Evolutionary conservation across 2,113 vertebrate genomes (phyloP).

Genomic region (Carassius gibelio): DNA sequence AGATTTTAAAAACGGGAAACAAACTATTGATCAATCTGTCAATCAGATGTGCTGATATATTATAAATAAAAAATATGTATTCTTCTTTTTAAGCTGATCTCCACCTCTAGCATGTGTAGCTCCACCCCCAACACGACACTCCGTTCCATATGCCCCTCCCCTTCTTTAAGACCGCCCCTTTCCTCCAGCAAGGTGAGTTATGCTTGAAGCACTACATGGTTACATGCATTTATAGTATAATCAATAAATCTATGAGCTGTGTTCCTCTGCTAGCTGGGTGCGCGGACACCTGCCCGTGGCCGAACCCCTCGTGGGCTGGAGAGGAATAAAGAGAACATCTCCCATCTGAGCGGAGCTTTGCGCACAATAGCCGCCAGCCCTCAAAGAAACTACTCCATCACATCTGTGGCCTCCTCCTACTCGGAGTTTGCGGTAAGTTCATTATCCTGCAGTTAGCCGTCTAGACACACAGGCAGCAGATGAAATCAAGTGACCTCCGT

Average conservation of each 20-base stretch:
- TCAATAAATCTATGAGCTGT: neutral
- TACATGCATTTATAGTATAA: neutral
- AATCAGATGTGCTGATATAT: too few species aligned
- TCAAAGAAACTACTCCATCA: constrained; percentile 85
- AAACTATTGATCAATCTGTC: too few species aligned
- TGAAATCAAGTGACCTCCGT: neutral
- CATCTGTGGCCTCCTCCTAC: constrained; percentile 90
- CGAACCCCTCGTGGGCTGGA: constrained; percentile 75
- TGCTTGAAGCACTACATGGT: neutral
- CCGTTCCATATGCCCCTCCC: constrained; percentile 77
- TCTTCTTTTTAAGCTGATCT: constrained; percentile 75
- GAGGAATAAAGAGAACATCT: constrained; percentile 87
- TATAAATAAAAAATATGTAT: neutral
- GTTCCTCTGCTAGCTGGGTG: constrained; percentile 53
- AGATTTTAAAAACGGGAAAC: too few species aligned
- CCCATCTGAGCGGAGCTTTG: constrained; percentile 81
- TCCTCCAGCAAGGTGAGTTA: constrained; percentile 83
- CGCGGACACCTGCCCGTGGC: constrained; percentile 66
- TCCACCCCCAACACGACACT: constrained; percentile 79
- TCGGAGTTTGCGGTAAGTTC: constrained; percentile 93
- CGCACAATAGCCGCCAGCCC: constrained; percentile 77
- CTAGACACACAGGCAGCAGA: constrained; percentile 55
- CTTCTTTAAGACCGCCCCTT: constrained; percentile 76
- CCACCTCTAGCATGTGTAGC: constrained; percentile 69
- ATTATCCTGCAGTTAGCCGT: constrained; percentile 63